These are phyloP conservation scores for Cataglyphis cursor DNA, from an alignment of 2,888 invertebrate species.

Conservation along the genomic window DNA sequence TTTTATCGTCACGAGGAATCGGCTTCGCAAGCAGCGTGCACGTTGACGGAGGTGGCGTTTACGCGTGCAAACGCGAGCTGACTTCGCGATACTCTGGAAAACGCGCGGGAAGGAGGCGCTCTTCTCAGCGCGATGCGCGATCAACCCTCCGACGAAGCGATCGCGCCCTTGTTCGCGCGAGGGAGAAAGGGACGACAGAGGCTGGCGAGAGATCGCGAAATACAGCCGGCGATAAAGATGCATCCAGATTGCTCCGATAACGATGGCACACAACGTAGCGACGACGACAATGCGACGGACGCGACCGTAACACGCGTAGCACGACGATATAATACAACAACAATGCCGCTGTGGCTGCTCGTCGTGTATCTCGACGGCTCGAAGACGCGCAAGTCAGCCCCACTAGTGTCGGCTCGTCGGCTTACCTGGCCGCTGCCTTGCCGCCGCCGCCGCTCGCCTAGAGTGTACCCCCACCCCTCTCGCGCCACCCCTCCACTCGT, in stretches of 20 bases:
- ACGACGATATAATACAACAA: conserved; percentile 64
- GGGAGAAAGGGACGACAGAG: not conserved
- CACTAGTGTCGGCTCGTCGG: conserved; percentile 83
- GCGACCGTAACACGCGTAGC: conserved; percentile 68
- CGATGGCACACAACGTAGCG: not conserved
- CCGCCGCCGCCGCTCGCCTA: conserved; percentile 80
- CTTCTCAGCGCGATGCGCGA: conserved; percentile 25
- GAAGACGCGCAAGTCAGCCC: conserved; percentile 85
- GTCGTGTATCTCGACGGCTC: conserved; percentile 73
- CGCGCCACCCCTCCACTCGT: conserved; percentile 81
- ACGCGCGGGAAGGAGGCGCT: conserved; percentile 4
- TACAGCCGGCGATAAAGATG: not conserved
- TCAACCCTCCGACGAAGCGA: conserved; percentile 27
- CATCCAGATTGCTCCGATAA: conserved; percentile 37
- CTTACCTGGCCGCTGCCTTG: conserved; percentile 83
- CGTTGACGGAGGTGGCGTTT: conserved; percentile 54
- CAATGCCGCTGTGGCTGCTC: conserved; percentile 56
- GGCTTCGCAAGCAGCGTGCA: conserved; percentile 22
- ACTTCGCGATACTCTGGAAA: not conserved
- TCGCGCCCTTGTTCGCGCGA: conserved; percentile 3
- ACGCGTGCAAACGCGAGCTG: not conserved
- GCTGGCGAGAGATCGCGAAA: not conserved
- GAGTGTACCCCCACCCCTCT: conserved; percentile 82
- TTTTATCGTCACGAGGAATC: conserved; percentile 66
- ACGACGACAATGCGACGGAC: conserved; percentile 59